phyloP scores from a whole-genome alignment of 2,888 invertebrate species.

The Dendrolimus houi region DNA sequence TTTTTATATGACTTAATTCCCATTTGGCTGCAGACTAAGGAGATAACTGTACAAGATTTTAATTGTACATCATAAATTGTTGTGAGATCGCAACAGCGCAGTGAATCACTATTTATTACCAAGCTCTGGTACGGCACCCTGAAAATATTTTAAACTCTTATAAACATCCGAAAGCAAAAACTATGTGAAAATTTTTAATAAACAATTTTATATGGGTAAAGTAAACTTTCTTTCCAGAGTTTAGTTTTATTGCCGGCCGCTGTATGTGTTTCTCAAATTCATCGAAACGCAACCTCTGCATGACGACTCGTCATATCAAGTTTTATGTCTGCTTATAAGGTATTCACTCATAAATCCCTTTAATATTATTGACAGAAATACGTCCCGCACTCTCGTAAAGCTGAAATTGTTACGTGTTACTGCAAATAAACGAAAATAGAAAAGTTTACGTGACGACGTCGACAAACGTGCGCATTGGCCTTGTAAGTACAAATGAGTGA shows the following conservation, averaged over 20 bases:
- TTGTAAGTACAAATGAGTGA: slow-evolving; percentile 7
- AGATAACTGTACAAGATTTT: too few relatives aligned
- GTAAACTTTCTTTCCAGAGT: background rate
- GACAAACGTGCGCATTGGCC: slow-evolving; percentile 17
- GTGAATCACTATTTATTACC: background rate
- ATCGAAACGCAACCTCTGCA: slow-evolving; percentile 20
- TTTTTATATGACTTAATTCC: too few relatives aligned
- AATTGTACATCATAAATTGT: too few relatives aligned
- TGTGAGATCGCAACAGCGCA: too few relatives aligned
- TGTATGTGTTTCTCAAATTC: slow-evolving; percentile 15
- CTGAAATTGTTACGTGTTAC: slow-evolving; percentile 41
- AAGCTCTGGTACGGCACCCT: background rate
- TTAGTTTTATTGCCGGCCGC: slow-evolving; percentile 8
- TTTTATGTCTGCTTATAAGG: slow-evolving; percentile 31
- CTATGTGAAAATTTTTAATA: background rate
- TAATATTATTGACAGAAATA: slow-evolving; percentile 47
- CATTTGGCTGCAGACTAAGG: too few relatives aligned
- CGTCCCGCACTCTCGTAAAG: slow-evolving; percentile 40
- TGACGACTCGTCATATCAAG: slow-evolving; percentile 29
- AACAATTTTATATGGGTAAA: background rate
- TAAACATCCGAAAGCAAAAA: background rate
- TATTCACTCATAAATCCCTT: slow-evolving; percentile 41
- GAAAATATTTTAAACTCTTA: background rate
- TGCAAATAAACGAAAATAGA: slow-evolving; percentile 53
- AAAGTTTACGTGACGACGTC: slow-evolving; percentile 34